Base-by-base conservation (phyloP, 2,797 vertebrate species). In the Hippocampus kuda region DNA sequence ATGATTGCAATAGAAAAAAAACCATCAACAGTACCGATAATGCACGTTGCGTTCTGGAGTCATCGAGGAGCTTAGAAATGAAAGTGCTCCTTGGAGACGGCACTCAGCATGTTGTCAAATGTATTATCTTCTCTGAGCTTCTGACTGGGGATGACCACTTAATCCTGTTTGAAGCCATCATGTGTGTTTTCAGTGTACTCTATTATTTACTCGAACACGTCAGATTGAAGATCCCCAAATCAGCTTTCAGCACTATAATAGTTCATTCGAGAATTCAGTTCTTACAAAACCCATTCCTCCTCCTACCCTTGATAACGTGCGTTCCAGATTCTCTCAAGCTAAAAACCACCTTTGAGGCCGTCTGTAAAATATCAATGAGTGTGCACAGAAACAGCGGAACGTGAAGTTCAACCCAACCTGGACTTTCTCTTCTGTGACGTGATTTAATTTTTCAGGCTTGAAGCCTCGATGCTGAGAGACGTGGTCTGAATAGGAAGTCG, bases 51-150 rank as follows among this genome's bases (percentile, higher is more conserved):
- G 42, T 68, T 27, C 41, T 77, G 51, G 77, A 78, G 79, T 82
- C 44, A 75, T 41, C 5, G 41, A 66, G 38, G n/a, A 2, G 68
- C 75, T 66, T 75, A 69, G 73, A 78, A 83, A 82, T 82, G 41
- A 1, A 81, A 81, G 77, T 67, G 61, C 53, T 85, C 75, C 78
- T 79, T 74, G 64, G 82, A 76, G 76, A 80, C 67, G 61, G 75
- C 70, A 77, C 75, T 75, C 63, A 56, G 66, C 72, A 71, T 72
- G 49, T 69, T 73, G 80, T 74, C 69, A 77, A 67, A 72, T 70
- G 1, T 73, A 64, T 80, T 79, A 78, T 73, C 79, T 62, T 51
- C 65, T 38, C 44, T 41, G 69, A 72, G 61, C 48, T 68, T 64
- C 26, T 82, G 75, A 70, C 53, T 15, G 30, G 54, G 34, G 70